Evolutionary conservation across 2,797 vertebrate species (phyloP).

Genomic region (Urocyon cinereoargenteus): DNA sequence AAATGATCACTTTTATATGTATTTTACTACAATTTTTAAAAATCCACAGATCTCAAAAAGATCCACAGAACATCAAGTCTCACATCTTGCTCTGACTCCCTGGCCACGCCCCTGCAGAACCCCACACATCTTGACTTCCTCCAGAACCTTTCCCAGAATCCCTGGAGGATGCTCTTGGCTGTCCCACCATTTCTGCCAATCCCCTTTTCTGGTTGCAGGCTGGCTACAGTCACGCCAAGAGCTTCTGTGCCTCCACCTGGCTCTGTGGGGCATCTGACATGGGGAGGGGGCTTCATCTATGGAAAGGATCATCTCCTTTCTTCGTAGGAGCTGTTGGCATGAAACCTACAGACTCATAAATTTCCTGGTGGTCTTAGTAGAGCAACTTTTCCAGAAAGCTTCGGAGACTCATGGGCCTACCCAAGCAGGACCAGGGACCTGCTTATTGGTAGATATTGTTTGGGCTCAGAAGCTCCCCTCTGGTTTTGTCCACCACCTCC

Average conservation of each 20-base stretch:
- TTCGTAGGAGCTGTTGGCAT: neutral
- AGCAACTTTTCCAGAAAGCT: neutral
- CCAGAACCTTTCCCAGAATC: neutral
- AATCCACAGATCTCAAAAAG: neutral
- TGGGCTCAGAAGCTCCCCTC: neutral
- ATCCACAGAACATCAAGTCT: neutral
- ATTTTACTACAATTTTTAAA: neutral
- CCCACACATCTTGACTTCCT: neutral
- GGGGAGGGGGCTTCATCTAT: rapidly evolving
- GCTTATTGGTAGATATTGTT: rapidly evolving
- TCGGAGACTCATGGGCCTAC: neutral
- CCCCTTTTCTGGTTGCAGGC: neutral
- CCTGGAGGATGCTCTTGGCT: neutral
- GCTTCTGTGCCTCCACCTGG: neutral
- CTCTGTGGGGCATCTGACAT: neutral
- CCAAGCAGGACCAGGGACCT: too few relatives aligned
- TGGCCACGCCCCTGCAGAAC: neutral
- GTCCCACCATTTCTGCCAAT: neutral
- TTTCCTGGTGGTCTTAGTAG: neutral
- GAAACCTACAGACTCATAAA: rapidly evolving
- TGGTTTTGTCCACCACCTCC: neutral
- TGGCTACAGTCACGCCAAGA: neutral
- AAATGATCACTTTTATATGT: neutral
- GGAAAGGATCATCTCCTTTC: neutral
- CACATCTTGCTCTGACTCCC: neutral